Conservation (phyloP, 2,797 vertebrate species). For the Bovichtus diacanthus region DNA sequence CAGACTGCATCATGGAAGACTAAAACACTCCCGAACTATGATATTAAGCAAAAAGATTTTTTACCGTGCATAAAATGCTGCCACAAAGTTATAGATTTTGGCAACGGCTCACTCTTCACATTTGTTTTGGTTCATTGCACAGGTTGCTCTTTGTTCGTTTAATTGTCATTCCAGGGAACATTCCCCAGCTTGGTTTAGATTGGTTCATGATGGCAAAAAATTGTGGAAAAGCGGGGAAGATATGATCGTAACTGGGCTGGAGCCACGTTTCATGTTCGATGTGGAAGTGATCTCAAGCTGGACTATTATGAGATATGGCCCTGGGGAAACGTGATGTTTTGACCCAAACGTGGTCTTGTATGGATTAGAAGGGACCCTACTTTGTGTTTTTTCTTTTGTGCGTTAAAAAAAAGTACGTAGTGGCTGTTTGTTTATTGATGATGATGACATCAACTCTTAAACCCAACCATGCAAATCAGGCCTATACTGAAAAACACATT, state of each 20-base stretch:
- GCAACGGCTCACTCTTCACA: slow-evolving; percentile 65
- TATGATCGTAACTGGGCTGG: slow-evolving; percentile 63
- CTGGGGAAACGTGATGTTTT: slow-evolving; percentile 30
- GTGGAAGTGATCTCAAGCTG: slow-evolving; percentile 75
- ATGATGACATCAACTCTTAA: slow-evolving; percentile 12
- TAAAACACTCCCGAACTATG: slow-evolving; percentile 14
- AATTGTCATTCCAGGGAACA: slow-evolving; percentile 82
- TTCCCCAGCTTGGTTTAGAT: slow-evolving; percentile 75
- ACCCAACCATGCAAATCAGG: neutral
- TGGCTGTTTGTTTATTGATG: neutral
- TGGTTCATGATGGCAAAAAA: slow-evolving; percentile 78
- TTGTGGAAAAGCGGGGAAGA: slow-evolving; percentile 61
- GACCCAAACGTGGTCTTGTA: slow-evolving; percentile 28
- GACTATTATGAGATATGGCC: slow-evolving; percentile 62
- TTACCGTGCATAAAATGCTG: slow-evolving; percentile 54
- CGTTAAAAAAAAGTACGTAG: neutral
- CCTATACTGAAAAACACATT: neutral
- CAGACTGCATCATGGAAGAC: neutral
- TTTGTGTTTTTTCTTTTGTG: neutral
- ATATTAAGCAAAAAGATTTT: slow-evolving; percentile 20
- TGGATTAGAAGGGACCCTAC: neutral
- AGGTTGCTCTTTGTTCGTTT: slow-evolving; percentile 81
- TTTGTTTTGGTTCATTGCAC: slow-evolving; percentile 77
- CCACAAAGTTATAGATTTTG: slow-evolving; percentile 67
- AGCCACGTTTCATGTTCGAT: slow-evolving; percentile 64